Evolutionary conservation across 2,113 vertebrate species (phyloP).

Genomic region (Tamias sibiricus): DNA sequence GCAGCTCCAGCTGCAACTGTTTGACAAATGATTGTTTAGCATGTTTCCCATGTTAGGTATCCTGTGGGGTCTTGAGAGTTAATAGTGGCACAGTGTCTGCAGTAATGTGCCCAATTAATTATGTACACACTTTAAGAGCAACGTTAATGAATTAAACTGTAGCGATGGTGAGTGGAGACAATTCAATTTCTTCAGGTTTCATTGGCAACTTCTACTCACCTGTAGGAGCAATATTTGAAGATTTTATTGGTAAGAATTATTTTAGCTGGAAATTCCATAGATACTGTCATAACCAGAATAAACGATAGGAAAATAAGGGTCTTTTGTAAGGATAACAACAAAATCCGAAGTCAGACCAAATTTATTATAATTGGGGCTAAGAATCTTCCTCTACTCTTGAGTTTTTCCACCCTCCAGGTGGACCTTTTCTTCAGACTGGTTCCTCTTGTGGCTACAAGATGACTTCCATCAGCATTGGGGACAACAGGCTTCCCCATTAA

Average conservation of each 20-base stretch:
- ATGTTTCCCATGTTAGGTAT: not conserved
- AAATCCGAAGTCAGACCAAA: not conserved
- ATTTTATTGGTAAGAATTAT: constrained; percentile 23
- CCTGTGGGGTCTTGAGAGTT: not conserved
- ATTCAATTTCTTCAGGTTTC: not conserved
- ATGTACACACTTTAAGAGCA: not conserved
- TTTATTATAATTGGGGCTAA: not conserved
- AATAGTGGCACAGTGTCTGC: not conserved
- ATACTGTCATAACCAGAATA: not conserved
- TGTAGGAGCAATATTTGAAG: not conserved
- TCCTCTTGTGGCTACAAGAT: not conserved
- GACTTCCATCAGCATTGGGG: not conserved
- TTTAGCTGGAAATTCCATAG: constrained; percentile 27
- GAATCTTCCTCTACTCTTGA: not conserved
- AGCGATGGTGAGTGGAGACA: not conserved
- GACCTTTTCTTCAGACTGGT: not conserved
- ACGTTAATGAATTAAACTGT: not conserved
- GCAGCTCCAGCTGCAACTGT: not conserved
- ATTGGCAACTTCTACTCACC: not conserved
- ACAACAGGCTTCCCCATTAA: not conserved
- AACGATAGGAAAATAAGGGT: constrained; percentile 17
- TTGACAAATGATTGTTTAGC: not conserved
- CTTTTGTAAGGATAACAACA: not conserved
- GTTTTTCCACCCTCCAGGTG: not conserved
- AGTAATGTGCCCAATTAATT: not conserved